Base-by-base conservation (phyloP, 2,888 invertebrate genomes). In the Anodontia alba region DNA sequence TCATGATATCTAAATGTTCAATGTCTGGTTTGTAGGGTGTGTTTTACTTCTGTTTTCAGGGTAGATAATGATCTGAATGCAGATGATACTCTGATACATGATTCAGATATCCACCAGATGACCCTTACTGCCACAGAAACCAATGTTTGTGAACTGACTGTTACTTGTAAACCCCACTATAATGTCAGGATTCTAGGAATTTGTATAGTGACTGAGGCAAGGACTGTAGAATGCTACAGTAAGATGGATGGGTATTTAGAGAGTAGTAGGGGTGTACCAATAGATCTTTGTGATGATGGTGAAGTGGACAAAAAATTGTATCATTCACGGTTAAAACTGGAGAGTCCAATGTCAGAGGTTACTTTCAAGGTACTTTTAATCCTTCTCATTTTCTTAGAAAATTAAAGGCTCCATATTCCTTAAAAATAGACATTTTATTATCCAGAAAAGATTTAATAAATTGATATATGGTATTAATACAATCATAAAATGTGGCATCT, bases 191-290 rank as follows among this genome's bases (percentile, higher is more conserved):
- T 88, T 15, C 67, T 67, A 5, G 79, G 80, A 33, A 49, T 81
- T 0, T 68, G 79, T 17, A 79, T 88, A 15, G 70, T 81, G 26
- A 86, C 83, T 69, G 86, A 84, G 51, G 79, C 81, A 15, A 66
- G 80, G 23, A 79, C 78, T 0, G 29, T 88, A 7, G 88, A 88
- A 49, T 33, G 80, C 0, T 88, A 86, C 68, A 79, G 78, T 7
- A 66, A 78, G 8, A 42, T 38, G n/a, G 88, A 86, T 42, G 86
- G 84, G 0, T 88, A 88, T 73, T 33, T 88, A 36, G 33, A 66
- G n/a, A 81, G 75, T 62, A 57, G 46, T 12, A 78, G 68, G 66
- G 86, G 88, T 23, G 23, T 62, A 23, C 10, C 20, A 12, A 23
- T 15, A 8, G 33, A 70, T 20, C 31, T 57, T 1, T 29, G 8